Evolutionary conservation across 1,140 invertebrate genomes (phyloP).

Genomic region (Acromyrmex echinatior): DNA sequence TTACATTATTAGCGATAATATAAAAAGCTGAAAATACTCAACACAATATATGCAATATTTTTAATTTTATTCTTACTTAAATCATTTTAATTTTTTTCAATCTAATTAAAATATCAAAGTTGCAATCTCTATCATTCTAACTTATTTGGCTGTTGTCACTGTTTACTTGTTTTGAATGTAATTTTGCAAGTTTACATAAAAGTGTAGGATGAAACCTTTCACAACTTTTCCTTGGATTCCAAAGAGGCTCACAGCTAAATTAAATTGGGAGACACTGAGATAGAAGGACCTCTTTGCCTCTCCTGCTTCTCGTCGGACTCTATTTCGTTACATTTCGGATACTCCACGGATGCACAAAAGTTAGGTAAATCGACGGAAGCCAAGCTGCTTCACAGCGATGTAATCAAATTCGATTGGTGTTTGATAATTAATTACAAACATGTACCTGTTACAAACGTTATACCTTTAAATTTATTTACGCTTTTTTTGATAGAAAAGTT

Average conservation of each 20-base stretch:
- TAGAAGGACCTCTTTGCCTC: background rate
- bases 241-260: slow-evolving; percentile 38
- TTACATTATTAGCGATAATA: background rate
- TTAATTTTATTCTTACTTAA: background rate
- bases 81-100: background rate
- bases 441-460: background rate
- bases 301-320: background rate
- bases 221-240: slow-evolving; percentile 22
- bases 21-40: background rate
- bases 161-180: background rate
- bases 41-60: background rate
- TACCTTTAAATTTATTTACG: slow-evolving; percentile 10
- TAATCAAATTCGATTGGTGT: slow-evolving; percentile 20
- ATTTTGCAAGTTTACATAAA: slow-evolving; percentile 34
- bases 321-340: slow-evolving; percentile 41
- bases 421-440: slow-evolving; percentile 31
- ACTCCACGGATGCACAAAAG: slow-evolving; percentile 11
- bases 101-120: background rate
- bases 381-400: background rate
- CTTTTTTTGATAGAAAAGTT: background rate
- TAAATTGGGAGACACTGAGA: slow-evolving; percentile 34
- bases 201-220: background rate
- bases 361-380: slow-evolving; percentile 32
- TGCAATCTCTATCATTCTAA: background rate
- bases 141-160: background rate